Base-by-base conservation (phyloP, 2,888 invertebrate species). In the Latheticus oryzae region DNA sequence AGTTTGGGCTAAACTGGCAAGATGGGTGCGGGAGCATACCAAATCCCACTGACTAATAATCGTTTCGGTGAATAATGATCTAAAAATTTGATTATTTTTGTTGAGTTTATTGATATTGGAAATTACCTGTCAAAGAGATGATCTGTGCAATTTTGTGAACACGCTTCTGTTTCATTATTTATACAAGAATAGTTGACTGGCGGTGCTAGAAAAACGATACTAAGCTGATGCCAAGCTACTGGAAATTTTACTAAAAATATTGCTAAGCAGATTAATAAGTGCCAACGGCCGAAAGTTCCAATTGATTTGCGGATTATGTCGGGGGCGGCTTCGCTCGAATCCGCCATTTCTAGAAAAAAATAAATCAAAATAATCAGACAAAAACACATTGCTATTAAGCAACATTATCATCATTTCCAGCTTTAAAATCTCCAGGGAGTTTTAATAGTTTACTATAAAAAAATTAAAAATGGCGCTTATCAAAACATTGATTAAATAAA, bases 191-290 rank as follows among this genome's bases (percentile, higher is more conserved):
- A 85, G 9, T 82, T 78, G 47, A 84, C 83, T 0, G 86, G 85
- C 0, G 91, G 89, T 3, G 90, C 88, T 60, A 90, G 82, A 71
- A 91, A 91, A 55, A 91, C 87, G 59, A 90, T 89, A 60, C 86
- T 88, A 74, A 91, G 82, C 69, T 90, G 90, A 72, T 90, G 90
- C 90, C 90, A 91, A 0, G 90, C 90, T 0, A 89, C 87, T 0
- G 90, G 90, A 70, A 91, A 88, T 76, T 91, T 91, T 47, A 87
- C 84, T 5, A 89, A 79, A 61, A 89, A 87, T 24, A 90, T 84
- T 0, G 87, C 82, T 37, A 85, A 77, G 64, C 88, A 88, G 42
- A 90, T 83, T 80, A 85, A 83, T 60, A 90, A 81, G 72, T 91
- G 91, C 88, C 90, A 91, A 70, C 83, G 83, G 2, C 90, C 89